phyloP scores from a whole-genome alignment of 2,888 invertebrate species.

The Trichacis sp. region DNA sequence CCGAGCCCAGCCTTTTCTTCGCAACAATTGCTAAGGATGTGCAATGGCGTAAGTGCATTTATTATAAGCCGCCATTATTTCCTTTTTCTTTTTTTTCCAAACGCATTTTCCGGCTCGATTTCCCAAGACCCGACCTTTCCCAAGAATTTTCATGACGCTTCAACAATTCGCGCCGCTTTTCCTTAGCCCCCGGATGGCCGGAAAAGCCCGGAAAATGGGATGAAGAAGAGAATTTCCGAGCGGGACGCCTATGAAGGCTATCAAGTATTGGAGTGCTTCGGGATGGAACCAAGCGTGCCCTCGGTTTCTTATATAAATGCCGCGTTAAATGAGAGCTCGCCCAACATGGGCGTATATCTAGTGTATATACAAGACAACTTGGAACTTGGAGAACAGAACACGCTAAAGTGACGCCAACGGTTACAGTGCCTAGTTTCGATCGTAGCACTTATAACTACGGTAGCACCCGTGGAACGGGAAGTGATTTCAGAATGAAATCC shows the following conservation, averaged over 20 bases:
- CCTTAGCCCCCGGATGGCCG: too few relatives aligned
- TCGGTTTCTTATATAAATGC: constrained; percentile 65
- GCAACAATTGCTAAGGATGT: constrained; percentile 62
- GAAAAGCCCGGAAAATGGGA: constrained; percentile 4
- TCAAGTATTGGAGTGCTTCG: constrained; percentile 66
- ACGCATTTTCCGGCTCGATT: constrained; percentile 1
- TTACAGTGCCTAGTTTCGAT: constrained; percentile 35
- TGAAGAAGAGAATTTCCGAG: constrained; percentile 6
- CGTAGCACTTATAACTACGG: too few relatives aligned
- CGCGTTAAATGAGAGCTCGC: constrained; percentile 62
- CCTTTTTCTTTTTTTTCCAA: neutral
- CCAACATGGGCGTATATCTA: constrained; percentile 29
- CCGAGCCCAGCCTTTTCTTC: constrained; percentile 51
- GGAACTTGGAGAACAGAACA: too few relatives aligned
- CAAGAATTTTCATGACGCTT: too few relatives aligned
- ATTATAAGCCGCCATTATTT: constrained; percentile 50
- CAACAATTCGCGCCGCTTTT: too few relatives aligned
- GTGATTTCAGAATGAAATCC: constrained; percentile 43
- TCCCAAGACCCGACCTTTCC: neutral
- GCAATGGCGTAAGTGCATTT: constrained; percentile 62
- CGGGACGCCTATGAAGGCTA: constrained; percentile 61
- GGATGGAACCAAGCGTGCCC: constrained; percentile 68
- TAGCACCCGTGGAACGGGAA: constrained; percentile 56
- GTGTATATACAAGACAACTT: too few relatives aligned
- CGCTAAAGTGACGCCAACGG: constrained; percentile 28